Evolutionary conservation across 2,113 vertebrate species (phyloP).

Genomic region (Heloderma charlesbogerti): DNA sequence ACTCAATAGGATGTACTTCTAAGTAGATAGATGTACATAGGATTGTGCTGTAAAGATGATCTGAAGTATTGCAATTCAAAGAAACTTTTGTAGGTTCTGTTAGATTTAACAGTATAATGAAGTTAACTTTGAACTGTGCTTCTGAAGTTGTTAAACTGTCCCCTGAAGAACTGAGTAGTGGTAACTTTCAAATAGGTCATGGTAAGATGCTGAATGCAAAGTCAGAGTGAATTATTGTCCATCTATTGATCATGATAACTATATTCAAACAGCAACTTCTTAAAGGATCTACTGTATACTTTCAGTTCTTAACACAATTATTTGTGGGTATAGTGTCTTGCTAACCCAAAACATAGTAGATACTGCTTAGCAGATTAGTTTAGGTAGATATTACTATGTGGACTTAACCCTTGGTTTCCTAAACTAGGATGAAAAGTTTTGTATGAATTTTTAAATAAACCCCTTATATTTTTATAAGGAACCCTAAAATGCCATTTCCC

Average conservation of each 20-base stretch:
- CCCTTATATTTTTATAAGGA: not conserved
- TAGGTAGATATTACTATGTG: slow-evolving; percentile 6
- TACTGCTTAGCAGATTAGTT: slow-evolving; percentile 36
- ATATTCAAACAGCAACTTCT: not conserved
- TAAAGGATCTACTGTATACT: slow-evolving; percentile 8
- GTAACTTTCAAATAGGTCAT: slow-evolving; percentile 13
- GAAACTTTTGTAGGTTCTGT: not conserved
- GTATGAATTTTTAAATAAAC: not conserved
- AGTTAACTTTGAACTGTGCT: not conserved
- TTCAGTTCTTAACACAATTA: not conserved
- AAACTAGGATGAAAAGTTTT: slow-evolving; percentile 6
- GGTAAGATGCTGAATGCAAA: not conserved
- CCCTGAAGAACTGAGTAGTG: not conserved
- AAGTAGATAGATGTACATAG: no score
- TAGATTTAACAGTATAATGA: not conserved
- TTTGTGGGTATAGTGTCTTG: slow-evolving; percentile 19
- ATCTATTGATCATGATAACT: slow-evolving; percentile 18
- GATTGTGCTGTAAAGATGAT: no score
- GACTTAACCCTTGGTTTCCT: slow-evolving; percentile 11
- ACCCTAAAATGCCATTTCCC: not conserved
- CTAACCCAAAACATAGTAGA: slow-evolving; percentile 17
- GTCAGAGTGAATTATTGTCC: slow-evolving; percentile 16
- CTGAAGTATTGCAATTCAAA: not conserved
- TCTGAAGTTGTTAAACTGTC: not conserved
- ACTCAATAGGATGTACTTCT: no score